phyloP scores from a whole-genome alignment of 2,113 vertebrate genomes.

The Gobius niger region DNA sequence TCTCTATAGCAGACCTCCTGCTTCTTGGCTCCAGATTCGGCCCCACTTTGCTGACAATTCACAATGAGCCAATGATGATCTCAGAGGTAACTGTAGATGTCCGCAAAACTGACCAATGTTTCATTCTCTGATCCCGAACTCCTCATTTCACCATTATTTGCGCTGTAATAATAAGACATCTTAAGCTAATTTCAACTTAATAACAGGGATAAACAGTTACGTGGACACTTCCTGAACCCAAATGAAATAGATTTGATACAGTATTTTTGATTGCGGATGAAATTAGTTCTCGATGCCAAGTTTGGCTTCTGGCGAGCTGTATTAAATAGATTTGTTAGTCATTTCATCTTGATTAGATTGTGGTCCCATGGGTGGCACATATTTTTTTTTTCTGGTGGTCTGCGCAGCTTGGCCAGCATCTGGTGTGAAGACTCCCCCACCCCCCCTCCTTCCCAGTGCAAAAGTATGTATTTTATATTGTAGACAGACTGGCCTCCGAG shows the following conservation, averaged over 20 bases:
- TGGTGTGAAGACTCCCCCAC: background rate
- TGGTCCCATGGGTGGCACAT: conserved; percentile 69
- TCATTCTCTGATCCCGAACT: background rate
- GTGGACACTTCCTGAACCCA: conserved; percentile 71
- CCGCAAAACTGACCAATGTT: conserved; percentile 72
- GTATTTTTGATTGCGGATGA: conserved; percentile 75
- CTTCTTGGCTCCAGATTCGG: conserved; percentile 1
- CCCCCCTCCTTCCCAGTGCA: background rate
- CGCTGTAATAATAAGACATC: too few species aligned
- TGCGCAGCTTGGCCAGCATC: conserved; percentile 27
- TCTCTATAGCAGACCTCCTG: background rate
- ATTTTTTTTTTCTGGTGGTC: conserved; percentile 53
- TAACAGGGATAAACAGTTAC: conserved; percentile 49
- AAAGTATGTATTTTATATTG: background rate
- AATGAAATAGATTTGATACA: conserved; percentile 76
- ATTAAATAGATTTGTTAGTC: conserved; percentile 82
- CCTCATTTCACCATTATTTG: background rate
- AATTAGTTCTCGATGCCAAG: conserved; percentile 80
- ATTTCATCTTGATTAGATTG: conserved; percentile 80
- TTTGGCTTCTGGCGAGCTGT: conserved; percentile 79
- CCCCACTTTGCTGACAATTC: conserved; percentile 61
- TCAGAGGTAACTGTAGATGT: conserved; percentile 73
- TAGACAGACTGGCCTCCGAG: background rate
- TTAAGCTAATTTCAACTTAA: conserved; percentile 32
- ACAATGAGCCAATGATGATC: conserved; percentile 68